Conservation (phyloP, 64 coral and sea anemone genomes). For the Dendrophyllia cribrosa region DNA sequence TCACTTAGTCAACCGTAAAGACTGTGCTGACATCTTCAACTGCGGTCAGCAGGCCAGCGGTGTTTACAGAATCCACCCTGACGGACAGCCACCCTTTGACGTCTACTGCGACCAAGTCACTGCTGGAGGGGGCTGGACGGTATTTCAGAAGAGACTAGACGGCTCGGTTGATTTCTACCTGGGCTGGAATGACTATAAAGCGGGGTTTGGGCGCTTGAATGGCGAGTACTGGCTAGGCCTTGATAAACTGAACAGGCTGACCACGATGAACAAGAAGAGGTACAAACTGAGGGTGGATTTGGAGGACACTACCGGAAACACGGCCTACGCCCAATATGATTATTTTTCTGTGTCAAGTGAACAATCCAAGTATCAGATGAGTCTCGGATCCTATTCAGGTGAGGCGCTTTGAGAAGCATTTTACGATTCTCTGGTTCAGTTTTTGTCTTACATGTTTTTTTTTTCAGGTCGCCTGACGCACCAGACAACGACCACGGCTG, state of each 20-base stretch:
- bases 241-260: conserved; percentile 39
- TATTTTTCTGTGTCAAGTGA: conserved; percentile 47
- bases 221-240: conserved; percentile 51
- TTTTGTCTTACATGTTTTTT: too few species aligned
- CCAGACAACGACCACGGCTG: too few species aligned
- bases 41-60: conserved; percentile 19
- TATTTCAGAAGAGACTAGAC: conserved; percentile 54
- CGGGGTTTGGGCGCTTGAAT: conserved; percentile 19
- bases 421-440: too few species aligned
- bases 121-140: conserved; percentile 50
- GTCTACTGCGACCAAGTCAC: conserved; percentile 48
- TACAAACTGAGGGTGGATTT: conserved; percentile 60
- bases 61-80: conserved; percentile 39
- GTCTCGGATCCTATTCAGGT: conserved; percentile 42
- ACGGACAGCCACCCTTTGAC: conserved; percentile 17
- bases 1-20: neutral
- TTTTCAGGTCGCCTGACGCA: too few species aligned
- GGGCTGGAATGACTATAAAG: conserved; percentile 50
- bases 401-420: neutral
- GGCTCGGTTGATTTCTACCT: conserved; percentile 56
- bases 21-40: conserved; percentile 30
- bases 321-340: conserved; percentile 9
- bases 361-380: conserved; percentile 12
- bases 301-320: conserved; percentile 21
- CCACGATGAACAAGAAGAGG: neutral